Percentiles rank a stretch among this genome's conserved stretches.
Evolutionary conservation across 2,797 vertebrate species (phyloP).

Genomic region (Danio kyathit): DNA sequence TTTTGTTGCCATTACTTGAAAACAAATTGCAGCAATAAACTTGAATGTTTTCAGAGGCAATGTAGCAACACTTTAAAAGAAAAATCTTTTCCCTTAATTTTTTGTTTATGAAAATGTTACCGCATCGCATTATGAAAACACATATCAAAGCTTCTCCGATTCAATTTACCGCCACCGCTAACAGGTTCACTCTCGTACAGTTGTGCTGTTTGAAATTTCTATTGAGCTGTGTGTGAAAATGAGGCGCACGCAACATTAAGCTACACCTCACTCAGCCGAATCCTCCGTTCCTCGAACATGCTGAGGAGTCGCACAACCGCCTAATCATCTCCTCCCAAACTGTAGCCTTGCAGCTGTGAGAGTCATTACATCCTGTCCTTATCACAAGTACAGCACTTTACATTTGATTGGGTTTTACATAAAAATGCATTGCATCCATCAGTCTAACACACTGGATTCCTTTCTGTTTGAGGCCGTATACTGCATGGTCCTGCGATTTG

Average conservation of each 20-base stretch:
- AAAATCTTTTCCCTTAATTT: slow-evolving; percentile 7
- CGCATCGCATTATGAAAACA: slow-evolving; percentile 44
- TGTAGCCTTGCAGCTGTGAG: slow-evolving; percentile 53
- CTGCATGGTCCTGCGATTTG: slow-evolving; percentile 37
- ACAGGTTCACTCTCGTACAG: slow-evolving; percentile 66
- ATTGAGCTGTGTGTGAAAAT: slow-evolving; percentile 65
- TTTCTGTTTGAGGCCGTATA: slow-evolving; percentile 33
- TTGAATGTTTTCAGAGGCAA: background rate
- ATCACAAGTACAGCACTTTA: slow-evolving; percentile 21
- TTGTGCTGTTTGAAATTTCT: slow-evolving; percentile 64
- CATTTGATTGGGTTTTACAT: slow-evolving; percentile 43
- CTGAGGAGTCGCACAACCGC: slow-evolving; percentile 52
- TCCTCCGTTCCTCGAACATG: slow-evolving; percentile 47
- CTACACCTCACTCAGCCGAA: slow-evolving; percentile 62
- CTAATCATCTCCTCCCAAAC: slow-evolving; percentile 61
- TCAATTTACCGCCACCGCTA: slow-evolving; percentile 64
- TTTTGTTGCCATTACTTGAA: slow-evolving; percentile 14
- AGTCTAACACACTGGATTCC: slow-evolving; percentile 23
- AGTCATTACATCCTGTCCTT: slow-evolving; percentile 52
- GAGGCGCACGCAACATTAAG: slow-evolving; percentile 72
- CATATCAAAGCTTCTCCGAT: slow-evolving; percentile 34
- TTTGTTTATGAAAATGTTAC: slow-evolving; percentile 32
- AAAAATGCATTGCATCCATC: slow-evolving; percentile 45
- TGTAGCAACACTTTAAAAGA: background rate
- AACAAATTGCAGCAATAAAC: slow-evolving; percentile 2